Conservation (phyloP, 1,140 invertebrate species). For the Drosophila ogumai region DNA sequence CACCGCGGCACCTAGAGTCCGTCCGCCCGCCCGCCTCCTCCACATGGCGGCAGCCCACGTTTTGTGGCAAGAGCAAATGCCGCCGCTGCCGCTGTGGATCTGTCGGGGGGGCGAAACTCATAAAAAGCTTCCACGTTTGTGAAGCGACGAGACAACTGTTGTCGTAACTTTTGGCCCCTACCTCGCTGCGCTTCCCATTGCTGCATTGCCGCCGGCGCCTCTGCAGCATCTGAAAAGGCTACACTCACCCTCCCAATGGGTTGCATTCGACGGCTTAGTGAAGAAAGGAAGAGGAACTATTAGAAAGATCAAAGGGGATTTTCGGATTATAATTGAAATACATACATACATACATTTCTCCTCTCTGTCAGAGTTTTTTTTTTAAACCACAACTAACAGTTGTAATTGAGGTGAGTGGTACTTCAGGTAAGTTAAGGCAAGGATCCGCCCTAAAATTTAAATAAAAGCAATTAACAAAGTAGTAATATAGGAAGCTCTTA, state of each 20-base stretch:
- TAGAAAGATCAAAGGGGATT: slow-evolving; percentile 13
- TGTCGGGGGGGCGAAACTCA: slow-evolving; percentile 58
- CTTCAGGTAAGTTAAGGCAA: not conserved
- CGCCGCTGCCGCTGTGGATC: slow-evolving; percentile 32
- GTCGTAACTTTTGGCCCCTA: slow-evolving; percentile 61
- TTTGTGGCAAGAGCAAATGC: slow-evolving; percentile 54
- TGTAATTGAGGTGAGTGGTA: slow-evolving; percentile 4
- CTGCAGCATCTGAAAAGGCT: slow-evolving; percentile 10
- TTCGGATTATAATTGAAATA: slow-evolving; percentile 3
- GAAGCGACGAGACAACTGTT: slow-evolving; percentile 57
- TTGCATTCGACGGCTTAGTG: slow-evolving; percentile 11
- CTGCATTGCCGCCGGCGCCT: slow-evolving; percentile 53
- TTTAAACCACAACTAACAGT: not conserved
- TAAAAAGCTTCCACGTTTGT: slow-evolving; percentile 75
- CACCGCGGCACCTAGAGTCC: slow-evolving; percentile 7
- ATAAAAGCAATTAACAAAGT: not conserved
- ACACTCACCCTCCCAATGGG: not conserved
- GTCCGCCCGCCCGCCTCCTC: no score
- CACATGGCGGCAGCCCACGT: slow-evolving; percentile 46
- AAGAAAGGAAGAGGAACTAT: not conserved
- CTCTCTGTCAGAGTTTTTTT: no score
- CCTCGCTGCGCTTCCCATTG: slow-evolving; percentile 1
- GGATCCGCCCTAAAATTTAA: not conserved
- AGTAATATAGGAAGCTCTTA: no score
- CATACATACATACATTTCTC: not conserved